These are phyloP conservation scores for Danionella cerebrum DNA, from an alignment of 2,113 vertebrate species.

Conservation along the genomic window DNA sequence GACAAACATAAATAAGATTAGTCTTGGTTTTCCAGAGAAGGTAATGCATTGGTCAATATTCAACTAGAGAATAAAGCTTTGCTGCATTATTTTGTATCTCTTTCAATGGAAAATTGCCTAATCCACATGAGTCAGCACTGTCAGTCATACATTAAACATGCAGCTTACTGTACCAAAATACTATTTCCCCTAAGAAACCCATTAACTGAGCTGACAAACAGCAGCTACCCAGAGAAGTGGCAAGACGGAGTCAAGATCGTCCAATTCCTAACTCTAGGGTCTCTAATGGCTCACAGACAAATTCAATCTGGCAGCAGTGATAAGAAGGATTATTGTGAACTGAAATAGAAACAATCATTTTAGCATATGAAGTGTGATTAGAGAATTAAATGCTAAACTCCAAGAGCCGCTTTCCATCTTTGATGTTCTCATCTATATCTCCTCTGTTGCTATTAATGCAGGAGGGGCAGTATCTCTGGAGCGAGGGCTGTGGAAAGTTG, in stretches of 20 bases:
- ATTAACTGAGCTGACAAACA: constrained; percentile 63
- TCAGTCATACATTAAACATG: constrained; percentile 68
- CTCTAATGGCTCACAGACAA: constrained; percentile 32
- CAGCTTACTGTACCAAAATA: constrained; percentile 73
- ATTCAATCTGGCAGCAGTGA: constrained; percentile 48
- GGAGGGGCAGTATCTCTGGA: constrained; percentile 17
- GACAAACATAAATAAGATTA: constrained; percentile 61
- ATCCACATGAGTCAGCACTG: constrained; percentile 62
- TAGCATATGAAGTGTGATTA: constrained; percentile 27
- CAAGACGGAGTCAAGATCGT: constrained; percentile 36
- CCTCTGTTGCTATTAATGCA: constrained; percentile 7
- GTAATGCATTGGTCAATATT: constrained; percentile 39
- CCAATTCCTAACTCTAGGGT: constrained; percentile 30
- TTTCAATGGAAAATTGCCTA: constrained; percentile 46
- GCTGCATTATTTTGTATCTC: constrained; percentile 44
- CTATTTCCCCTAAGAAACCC: constrained; percentile 65
- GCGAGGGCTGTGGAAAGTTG: constrained; percentile 6
- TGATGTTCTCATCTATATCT: not conserved
- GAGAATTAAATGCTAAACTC: not conserved
- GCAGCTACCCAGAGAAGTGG: constrained; percentile 49
- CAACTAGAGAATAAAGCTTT: constrained; percentile 46
- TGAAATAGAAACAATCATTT: constrained; percentile 46
- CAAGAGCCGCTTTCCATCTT: not conserved
- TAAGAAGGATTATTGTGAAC: constrained; percentile 42
- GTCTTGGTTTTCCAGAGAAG: too few relatives aligned